Base-by-base conservation (phyloP, 2,113 vertebrate species). In the Daubentonia madagascariensis region DNA sequence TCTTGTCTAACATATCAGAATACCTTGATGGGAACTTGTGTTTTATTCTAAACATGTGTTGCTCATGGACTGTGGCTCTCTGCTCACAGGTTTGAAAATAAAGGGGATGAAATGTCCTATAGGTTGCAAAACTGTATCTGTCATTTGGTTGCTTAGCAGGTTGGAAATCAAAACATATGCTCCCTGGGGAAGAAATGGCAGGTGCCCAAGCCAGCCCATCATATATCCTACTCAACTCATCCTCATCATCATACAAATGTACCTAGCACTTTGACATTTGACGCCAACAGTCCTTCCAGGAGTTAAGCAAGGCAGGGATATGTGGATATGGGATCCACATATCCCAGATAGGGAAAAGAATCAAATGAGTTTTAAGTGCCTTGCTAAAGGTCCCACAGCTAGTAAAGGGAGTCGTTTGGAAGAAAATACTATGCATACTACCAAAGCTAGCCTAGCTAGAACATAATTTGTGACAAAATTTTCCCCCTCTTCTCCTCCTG, bases 51-150 rank as follows among this genome's bases (percentile, higher is more conserved):
- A 45, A 87, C 28, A 12, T 68, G 91, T 80, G 70, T 43, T 88
- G n/a, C n/a, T 97, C 40, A 10, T 10, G 35, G 37, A 90, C 13
- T 0, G 1, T 84, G 59, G 81, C 54, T 81, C 23, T 80, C 57
- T 57, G 43, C 37, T 96, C 78, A 85, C 4, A n/a, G 43, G 28
- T 95, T 85, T 96, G 48, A 80, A 93, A 93, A 88, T 37, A 91
- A 88, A 48, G 9, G 54, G 13, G 57, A 75, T 57, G 32, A 85
- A 88, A 75, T 23, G 30, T 14, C 1, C 16, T 91, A 8, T n/a
- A 45, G 17, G 8, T 88, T 88, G 37, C n/a, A 95, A 84, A 97
- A 63, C 28, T 84, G 23, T 23, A 59, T 57, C 16, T 65, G 18
- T 45, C 16, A 52, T 78, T 86, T 57, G 20, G 30, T 96, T 72